Conservation (phyloP, 2,113 vertebrate genomes). For the Ivindomyrus marchei region DNA sequence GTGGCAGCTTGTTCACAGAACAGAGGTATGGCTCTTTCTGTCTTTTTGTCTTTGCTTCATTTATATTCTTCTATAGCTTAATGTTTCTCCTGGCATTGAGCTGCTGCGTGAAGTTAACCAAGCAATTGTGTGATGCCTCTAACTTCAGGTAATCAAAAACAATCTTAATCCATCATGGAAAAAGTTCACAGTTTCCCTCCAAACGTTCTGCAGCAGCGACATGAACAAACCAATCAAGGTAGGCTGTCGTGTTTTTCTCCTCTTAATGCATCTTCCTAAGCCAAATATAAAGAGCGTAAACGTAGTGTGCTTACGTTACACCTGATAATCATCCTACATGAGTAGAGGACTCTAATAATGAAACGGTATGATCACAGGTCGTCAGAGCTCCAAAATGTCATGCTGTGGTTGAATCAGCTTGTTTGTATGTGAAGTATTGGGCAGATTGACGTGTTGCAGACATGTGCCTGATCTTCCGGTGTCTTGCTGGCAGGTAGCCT, state of each 20-base stretch:
- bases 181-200: conserved; percentile 74
- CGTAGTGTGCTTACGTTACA: background rate
- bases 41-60: background rate
- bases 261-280: background rate
- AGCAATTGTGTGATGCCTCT: background rate
- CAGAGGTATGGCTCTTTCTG: conserved; percentile 63
- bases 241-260: background rate
- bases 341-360: background rate
- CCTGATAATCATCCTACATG: background rate
- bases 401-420: background rate
- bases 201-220: conserved; percentile 79
- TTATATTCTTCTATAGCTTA: background rate
- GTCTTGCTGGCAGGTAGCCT: conserved; percentile 42
- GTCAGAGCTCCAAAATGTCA: background rate
- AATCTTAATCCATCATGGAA: conserved; percentile 84
- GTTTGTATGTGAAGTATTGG: background rate
- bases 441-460: background rate
- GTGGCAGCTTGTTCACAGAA: conserved; percentile 81
- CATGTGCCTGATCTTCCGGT: conserved; percentile 18
- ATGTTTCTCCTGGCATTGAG: background rate
- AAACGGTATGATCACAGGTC: background rate
- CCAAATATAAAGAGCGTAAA: background rate
- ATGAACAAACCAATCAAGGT: conserved; percentile 77
- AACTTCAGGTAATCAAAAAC: conserved; percentile 83
- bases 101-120: background rate